Base-by-base conservation (phyloP, 1,140 invertebrate species). In the Conus ventricosus region DNA sequence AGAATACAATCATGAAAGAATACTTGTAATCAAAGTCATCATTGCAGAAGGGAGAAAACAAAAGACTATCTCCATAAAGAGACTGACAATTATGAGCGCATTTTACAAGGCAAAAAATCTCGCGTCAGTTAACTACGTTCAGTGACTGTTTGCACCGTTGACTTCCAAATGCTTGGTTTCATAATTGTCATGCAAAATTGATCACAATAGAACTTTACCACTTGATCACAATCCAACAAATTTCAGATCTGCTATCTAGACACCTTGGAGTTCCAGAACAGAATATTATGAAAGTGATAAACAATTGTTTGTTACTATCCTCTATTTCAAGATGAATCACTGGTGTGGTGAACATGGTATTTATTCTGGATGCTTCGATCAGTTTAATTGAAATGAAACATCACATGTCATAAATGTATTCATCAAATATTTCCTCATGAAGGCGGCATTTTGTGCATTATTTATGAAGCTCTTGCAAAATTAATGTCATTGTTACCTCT, bases 331-430 rank as follows among this genome's bases (percentile, higher is more conserved):
- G 10, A 4, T 89, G 89, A 23, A 15, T 7, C 13, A 39, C 54
- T 51, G 86, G 81, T 57, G 17, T n/a, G 17, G 25, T 89, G 25
- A 90, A 92, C 67, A 39, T 92, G 23, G 91, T 93, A 0, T 92
- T 94, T 87, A 87, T 93, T 10, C 80, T 94, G 83, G 93, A 94
- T 85, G 89, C 93, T n/a, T 94, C 93, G 10, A 92, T 91, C n/a
- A 94, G 93, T 85, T 92, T 94, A 15, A 88, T 87, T 54, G 85
- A 90, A 80, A 51, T 63, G 15, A 93, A 94, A 88, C 93, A 92
- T 75, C 57, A 11, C n/a, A 91, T 63, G 85, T 90, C 71, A 91
- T 93, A 90, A 81, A 92, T 23, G 89, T 91, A 75, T 93, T 93
- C 87, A 82, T 89, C 57, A 93, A 92, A 84, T 82, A 91, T 39